Conservation (phyloP, 2,797 vertebrate genomes). For the Hafferia zeledoni region DNA sequence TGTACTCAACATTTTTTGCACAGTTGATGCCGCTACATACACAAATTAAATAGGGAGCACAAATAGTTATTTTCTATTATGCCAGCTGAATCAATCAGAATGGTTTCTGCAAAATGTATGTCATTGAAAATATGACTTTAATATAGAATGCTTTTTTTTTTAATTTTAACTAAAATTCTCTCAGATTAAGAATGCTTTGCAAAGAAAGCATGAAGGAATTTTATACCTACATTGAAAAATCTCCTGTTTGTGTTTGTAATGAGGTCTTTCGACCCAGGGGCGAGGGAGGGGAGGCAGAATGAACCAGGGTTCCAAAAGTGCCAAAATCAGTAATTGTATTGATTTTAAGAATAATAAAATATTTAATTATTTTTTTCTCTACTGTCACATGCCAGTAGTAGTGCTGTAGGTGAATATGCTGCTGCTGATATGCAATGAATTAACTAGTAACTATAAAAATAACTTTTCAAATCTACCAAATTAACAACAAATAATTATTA, state of each 20-base stretch:
- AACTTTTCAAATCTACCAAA: background rate
- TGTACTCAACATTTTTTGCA: background rate
- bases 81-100: background rate
- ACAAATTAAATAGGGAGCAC: background rate
- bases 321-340: background rate
- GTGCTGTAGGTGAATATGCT: background rate
- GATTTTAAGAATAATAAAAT: background rate
- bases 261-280: background rate
- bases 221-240: background rate
- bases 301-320: background rate
- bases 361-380: background rate
- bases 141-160: background rate
- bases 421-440: background rate
- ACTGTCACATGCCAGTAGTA: background rate
- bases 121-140: background rate
- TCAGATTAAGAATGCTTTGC: background rate
- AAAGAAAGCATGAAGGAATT: background rate
- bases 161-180: background rate
- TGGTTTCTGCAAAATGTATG: background rate
- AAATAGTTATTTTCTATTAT: background rate
- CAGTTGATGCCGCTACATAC: background rate
- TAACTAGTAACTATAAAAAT: background rate
- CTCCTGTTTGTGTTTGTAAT: background rate
- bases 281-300: too few species aligned
- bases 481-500: background rate